Conservation (phyloP, 2,888 invertebrate species). For the Aleiodes alternator region DNA sequence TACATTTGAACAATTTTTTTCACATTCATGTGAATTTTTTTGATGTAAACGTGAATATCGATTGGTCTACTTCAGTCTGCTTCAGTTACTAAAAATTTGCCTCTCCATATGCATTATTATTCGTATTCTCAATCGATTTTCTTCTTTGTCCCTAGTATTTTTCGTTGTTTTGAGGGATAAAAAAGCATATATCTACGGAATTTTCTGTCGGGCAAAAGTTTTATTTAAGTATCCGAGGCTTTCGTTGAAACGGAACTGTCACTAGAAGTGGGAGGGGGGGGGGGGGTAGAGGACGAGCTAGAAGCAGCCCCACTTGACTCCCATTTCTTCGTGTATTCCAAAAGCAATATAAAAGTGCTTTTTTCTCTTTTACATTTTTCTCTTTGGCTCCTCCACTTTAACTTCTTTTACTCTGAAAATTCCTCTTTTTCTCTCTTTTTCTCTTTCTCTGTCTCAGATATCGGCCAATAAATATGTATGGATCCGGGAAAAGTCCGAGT, state of each 20-base stretch:
- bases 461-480: slow-evolving; percentile 32
- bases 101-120: too few relatives aligned
- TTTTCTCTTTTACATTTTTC: slow-evolving; percentile 38
- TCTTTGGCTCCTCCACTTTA: slow-evolving; percentile 46
- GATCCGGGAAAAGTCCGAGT: neutral
- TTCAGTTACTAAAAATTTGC: too few relatives aligned
- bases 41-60: neutral
- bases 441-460: neutral
- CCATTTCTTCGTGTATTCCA: slow-evolving; percentile 47
- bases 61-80: too few relatives aligned
- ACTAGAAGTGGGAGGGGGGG: neutral
- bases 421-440: neutral
- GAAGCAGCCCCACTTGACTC: slow-evolving; percentile 24
- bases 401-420: slow-evolving; percentile 26
- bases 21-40: slow-evolving; percentile 19
- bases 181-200: neutral
- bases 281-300: slow-evolving; percentile 8
- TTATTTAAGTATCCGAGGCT: slow-evolving; percentile 56
- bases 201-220: slow-evolving; percentile 52
- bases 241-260: slow-evolving; percentile 38
- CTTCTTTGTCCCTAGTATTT: too few relatives aligned
- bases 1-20: neutral
- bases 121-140: too few relatives aligned
- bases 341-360: slow-evolving; percentile 58
- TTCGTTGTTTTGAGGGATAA: neutral